A percentile compares a stretch with the other conserved stretches of the same genome.
phyloP scores from a whole-genome alignment of 2,113 vertebrate species.

The Phalacrocorax aristotelis region DNA sequence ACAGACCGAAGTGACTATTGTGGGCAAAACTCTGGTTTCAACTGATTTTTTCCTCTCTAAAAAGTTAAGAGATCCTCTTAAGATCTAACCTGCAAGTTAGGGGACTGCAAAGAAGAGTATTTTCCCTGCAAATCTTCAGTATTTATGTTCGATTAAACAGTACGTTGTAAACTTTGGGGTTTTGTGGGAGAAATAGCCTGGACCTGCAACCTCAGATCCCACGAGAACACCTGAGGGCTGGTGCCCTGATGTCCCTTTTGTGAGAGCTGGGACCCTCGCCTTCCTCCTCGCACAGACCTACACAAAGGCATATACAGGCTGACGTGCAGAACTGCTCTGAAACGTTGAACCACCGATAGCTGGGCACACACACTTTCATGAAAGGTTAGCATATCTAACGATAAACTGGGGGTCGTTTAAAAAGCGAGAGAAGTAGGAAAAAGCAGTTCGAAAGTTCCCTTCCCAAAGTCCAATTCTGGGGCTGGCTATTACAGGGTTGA shows the following conservation, averaged over 20 bases:
- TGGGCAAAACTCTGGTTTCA: neutral
- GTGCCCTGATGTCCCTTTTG: neutral
- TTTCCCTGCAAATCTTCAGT: too few relatives aligned
- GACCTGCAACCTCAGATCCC: neutral
- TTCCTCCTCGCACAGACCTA: neutral
- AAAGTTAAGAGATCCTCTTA: too few relatives aligned
- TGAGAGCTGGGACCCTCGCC: neutral
- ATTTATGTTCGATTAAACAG: rapidly evolving
- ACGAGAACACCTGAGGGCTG: neutral
- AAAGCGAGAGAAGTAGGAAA: neutral
- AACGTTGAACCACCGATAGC: neutral
- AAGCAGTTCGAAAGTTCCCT: neutral
- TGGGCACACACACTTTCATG: neutral
- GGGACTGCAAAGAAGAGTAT: too few relatives aligned
- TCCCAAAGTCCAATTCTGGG: neutral
- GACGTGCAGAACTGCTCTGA: neutral
- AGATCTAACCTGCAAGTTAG: neutral
- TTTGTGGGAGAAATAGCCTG: neutral
- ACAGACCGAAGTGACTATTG: neutral
- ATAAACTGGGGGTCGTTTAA: neutral
- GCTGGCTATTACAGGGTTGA: neutral
- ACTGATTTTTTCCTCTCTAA: neutral
- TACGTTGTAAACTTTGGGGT: neutral
- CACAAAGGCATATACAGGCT: neutral
- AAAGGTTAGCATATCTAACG: neutral